Percentiles rank a stretch among this genome's conserved stretches.
Conservation (phyloP, 2,888 invertebrate genomes). For the Drepana falcataria region DNA sequence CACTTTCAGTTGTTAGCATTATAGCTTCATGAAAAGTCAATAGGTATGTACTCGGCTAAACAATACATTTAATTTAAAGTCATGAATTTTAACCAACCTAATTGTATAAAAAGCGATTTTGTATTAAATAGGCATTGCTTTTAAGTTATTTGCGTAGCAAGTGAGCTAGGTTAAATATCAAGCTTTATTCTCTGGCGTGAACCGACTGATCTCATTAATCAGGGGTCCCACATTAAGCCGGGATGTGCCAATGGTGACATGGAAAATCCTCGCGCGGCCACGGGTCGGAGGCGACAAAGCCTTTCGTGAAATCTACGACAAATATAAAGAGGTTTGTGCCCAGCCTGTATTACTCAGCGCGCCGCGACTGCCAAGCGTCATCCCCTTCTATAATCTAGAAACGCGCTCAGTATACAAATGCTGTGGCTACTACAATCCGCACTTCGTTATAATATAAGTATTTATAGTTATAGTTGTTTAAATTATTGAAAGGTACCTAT, state of each 20-base stretch:
- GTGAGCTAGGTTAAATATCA: slow-evolving; percentile 20
- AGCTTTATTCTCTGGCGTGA: slow-evolving; percentile 23
- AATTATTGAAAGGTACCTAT: no score
- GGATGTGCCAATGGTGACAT: slow-evolving; percentile 69
- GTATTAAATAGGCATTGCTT: no score
- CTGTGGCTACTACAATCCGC: not conserved
- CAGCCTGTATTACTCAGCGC: slow-evolving; percentile 20
- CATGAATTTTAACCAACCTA: no score
- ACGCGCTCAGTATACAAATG: not conserved
- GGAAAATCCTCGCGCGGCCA: slow-evolving; percentile 58
- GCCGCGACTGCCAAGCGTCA: not conserved
- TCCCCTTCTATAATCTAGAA: not conserved
- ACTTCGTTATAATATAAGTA: no score
- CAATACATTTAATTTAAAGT: not conserved
- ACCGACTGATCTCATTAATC: slow-evolving; percentile 67
- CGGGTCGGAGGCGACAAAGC: slow-evolving; percentile 56
- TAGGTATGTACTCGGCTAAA: not conserved
- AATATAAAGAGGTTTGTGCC: slow-evolving; percentile 46
- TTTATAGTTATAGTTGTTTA: no score
- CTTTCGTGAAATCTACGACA: slow-evolving; percentile 59
- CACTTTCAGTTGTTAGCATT: slow-evolving; percentile 17
- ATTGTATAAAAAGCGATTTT: no score
- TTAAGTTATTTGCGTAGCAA: no score
- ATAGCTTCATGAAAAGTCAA: slow-evolving; percentile 14
- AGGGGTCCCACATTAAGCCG: slow-evolving; percentile 67